phyloP scores from a whole-genome alignment of 2,888 invertebrate genomes.

The Ophion obscuratus region DNA sequence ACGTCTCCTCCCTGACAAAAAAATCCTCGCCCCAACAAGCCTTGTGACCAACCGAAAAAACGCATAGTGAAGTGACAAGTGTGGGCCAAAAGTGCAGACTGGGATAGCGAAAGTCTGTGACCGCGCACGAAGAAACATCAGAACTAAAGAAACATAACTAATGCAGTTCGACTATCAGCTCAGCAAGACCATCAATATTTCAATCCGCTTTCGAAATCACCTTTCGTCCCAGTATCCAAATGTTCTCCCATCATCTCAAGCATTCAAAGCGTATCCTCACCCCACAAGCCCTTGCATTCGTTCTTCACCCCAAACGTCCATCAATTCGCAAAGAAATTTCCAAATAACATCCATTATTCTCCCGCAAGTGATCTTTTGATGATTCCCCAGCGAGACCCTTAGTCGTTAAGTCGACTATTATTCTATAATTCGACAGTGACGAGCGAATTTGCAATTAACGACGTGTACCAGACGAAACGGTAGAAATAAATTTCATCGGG shows the following conservation, averaged over 20 bases:
- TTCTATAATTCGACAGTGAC: constrained; percentile 11
- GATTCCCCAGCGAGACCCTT: neutral
- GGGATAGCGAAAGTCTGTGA: neutral
- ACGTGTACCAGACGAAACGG: constrained; percentile 30
- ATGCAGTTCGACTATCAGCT: neutral
- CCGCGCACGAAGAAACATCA: neutral
- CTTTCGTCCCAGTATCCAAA: neutral
- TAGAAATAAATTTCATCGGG: constrained; percentile 17
- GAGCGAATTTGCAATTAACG: constrained; percentile 26
- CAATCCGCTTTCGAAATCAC: neutral
- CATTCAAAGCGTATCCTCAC: neutral
- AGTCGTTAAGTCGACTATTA: neutral
- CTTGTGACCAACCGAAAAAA: neutral
- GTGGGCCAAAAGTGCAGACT: neutral
- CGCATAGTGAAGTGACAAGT: neutral
- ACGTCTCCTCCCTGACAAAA: too few species aligned
- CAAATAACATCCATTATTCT: constrained; percentile 20
- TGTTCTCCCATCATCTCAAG: neutral
- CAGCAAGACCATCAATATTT: constrained; percentile 15
- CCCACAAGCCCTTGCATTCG: neutral
- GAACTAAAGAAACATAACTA: neutral
- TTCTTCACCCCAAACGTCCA: neutral
- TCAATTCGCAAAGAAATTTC: neutral
- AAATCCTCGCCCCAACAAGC: too few species aligned
- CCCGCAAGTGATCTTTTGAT: neutral